phyloP scores from a whole-genome alignment of 2,888 invertebrate genomes.

The Chrysina gloriosa region DNA sequence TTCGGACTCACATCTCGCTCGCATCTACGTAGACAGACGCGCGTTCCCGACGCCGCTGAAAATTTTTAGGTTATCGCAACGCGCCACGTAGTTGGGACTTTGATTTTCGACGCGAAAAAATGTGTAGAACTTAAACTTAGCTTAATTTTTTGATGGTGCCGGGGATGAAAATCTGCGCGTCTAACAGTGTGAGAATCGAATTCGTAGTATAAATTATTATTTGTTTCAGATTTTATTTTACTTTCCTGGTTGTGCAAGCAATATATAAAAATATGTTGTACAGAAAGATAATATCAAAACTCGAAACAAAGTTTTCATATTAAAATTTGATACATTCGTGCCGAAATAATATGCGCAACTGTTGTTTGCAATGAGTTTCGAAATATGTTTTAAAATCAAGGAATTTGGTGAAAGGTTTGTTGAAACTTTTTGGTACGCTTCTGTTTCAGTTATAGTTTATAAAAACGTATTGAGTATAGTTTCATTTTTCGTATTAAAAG shows the following conservation, averaged over 20 bases:
- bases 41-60: not conserved
- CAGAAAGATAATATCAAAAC: too few relatives aligned
- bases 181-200: slow-evolving; percentile 17
- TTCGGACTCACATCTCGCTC: slow-evolving; percentile 43
- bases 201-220: not conserved
- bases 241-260: not conserved
- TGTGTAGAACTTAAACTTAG: not conserved
- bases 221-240: not conserved
- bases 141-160: slow-evolving; percentile 5
- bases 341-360: too few relatives aligned
- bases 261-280: too few relatives aligned
- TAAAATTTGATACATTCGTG: too few relatives aligned
- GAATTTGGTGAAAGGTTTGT: too few relatives aligned
- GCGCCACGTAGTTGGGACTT: slow-evolving; percentile 13
- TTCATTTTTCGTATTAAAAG: too few relatives aligned
- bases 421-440: too few relatives aligned
- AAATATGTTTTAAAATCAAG: too few relatives aligned
- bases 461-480: too few relatives aligned
- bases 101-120: not conserved
- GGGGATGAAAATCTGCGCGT: not conserved
- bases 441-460: too few relatives aligned
- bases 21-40: slow-evolving; percentile 18
- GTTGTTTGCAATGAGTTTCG: too few relatives aligned
- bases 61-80: slow-evolving; percentile 17
- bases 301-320: too few relatives aligned